Conservation (phyloP, 2,113 vertebrate species). For the Sterrhoptilus dennistouni region DNA sequence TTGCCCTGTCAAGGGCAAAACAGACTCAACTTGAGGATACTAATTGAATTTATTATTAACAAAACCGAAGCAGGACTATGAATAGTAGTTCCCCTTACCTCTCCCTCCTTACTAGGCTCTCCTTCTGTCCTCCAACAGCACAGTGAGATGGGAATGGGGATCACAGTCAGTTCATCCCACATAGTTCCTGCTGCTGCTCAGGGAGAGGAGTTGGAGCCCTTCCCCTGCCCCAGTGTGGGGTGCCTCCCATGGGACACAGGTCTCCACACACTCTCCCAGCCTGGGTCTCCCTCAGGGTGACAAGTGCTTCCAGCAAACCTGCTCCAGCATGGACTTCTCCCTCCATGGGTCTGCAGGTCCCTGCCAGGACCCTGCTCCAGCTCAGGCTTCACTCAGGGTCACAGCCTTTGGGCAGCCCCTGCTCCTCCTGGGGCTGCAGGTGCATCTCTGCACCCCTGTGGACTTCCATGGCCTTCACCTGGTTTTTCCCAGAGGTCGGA, state of each 20-base stretch:
- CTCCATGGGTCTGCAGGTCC: neutral
- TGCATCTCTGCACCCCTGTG: neutral
- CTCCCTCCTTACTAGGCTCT: neutral
- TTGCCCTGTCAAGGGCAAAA: neutral
- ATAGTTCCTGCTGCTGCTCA: neutral
- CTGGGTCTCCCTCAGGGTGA: neutral
- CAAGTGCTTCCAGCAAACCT: neutral
- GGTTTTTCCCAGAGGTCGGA: neutral
- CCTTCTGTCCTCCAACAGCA: neutral
- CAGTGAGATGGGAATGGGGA: neutral
- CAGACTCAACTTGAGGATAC: neutral
- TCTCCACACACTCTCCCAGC: neutral
- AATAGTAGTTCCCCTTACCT: neutral
- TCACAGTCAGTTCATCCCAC: neutral
- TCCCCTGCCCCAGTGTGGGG: neutral
- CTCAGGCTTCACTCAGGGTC: neutral
- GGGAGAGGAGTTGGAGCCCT: neutral
- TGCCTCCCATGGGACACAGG: neutral
- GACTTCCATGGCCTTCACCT: neutral
- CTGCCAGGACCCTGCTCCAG: neutral
- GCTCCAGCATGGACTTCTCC: neutral
- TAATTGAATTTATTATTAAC: neutral
- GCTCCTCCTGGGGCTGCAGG: neutral
- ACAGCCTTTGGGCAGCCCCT: neutral
- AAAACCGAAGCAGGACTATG: neutral